Evolutionary conservation across 2,797 vertebrate species (phyloP), one percentile per base, ranked within the genome.

Genomic region (Malurus leucopterus): DNA sequence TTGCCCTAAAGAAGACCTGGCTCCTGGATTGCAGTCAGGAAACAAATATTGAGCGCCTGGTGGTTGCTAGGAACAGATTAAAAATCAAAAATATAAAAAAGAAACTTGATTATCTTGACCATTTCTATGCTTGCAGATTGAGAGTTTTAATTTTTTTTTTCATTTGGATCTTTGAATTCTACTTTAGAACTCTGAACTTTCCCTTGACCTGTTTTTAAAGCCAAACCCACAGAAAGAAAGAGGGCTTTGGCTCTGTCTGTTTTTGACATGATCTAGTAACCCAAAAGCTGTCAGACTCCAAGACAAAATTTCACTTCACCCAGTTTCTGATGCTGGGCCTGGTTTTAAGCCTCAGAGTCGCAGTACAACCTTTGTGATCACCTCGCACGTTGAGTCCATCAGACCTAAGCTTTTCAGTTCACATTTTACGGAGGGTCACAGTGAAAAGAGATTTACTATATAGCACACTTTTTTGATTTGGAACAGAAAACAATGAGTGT

Each of bases 401-500:
- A 75, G 46, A 38, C 30, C 16, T 77, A 64, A 94, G 73, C 18
- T 44, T 90, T 89, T 62, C 68, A 50, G 82, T 80, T 72, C 90
- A 91, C 62, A 64, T 86, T 90, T 89, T 68, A 89, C 4, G 6
- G 73, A 83, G 49, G 65, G 64, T 93, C 72, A 88, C 43, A 55
- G 71, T 36, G 36, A 30, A 83, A 71, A 62, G 67, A 89, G 90
- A 93, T 94, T 94, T 94, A 92, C 90, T 89, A 40, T 55, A 49
- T 16, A 78, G n/a, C 49, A 61, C 46, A 69, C 15, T 75, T 78
- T 92, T 92, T 80, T 95, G 76, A 90, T 92, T 90, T 43, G 22
- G 84, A 92, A 49, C 80, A 89, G 94, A 93, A 93, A 88, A 95
- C 76, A 92, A 71, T 90, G 74, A 63, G 51, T 63, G 70, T 54